Percentiles rank a stretch among this genome's conserved stretches.
Conservation (phyloP, 2,797 vertebrate genomes). For the Vireo griseus region DNA sequence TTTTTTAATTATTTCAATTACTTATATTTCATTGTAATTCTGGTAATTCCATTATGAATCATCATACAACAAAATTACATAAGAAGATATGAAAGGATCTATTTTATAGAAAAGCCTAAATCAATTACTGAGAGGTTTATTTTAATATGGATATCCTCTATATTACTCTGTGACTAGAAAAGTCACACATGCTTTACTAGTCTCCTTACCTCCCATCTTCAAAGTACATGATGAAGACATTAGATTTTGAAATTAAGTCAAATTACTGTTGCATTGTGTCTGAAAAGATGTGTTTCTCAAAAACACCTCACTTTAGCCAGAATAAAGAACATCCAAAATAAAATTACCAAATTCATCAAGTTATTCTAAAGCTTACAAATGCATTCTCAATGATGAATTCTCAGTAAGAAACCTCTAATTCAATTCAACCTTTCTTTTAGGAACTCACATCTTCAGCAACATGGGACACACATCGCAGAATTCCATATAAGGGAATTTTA, state of each 20-base stretch:
- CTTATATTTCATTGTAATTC: background rate
- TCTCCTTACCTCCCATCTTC: background rate
- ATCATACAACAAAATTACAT: background rate
- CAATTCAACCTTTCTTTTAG: background rate
- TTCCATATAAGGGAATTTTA: background rate
- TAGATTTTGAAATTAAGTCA: background rate
- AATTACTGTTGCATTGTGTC: background rate
- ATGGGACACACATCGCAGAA: rapidly evolving
- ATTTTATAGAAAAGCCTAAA: background rate
- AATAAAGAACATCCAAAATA: slow-evolving; percentile 32
- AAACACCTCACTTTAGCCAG: slow-evolving; percentile 6
- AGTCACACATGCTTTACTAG: background rate
- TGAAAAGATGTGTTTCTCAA: background rate
- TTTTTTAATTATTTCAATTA: background rate
- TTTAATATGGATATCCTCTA: background rate
- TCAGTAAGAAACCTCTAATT: background rate
- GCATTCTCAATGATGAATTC: background rate
- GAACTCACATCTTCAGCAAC: background rate
- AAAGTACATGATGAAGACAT: background rate
- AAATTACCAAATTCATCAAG: background rate
- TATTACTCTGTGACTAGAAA: background rate
- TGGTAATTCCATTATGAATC: background rate
- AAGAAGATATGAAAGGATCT: background rate
- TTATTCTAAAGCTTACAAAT: background rate
- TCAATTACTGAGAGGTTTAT: background rate